Evolutionary conservation across 2,113 vertebrate genomes (phyloP), one percentile per base, ranked within the genome.

Genomic region (Microcebus jonahi): DNA sequence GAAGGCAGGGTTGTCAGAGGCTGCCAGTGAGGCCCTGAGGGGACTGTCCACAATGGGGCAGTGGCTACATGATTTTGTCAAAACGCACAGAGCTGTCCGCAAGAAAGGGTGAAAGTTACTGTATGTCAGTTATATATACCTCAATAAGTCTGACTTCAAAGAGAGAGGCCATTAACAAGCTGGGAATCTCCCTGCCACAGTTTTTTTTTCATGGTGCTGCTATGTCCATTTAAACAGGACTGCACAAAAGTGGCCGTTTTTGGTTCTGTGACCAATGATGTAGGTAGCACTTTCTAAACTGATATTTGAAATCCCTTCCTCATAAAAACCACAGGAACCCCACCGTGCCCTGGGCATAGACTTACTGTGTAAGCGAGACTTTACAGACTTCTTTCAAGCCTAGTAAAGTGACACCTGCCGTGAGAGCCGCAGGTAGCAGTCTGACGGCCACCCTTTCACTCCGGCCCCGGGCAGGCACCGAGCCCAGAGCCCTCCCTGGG

Each of bases 341-440:
- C 63, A 10, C 61, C 14, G 90, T 92, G 75, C 55, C 21, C 48
- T 0, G 0, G 23, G 75, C 80, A 79, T 63, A 71, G 94, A 85
- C 73, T 94, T 77, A 34, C 89, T 71, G 95, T 97, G 93, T 97
- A 70, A 85, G 73, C 8, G 85, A 95, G 82, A 65, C 91, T 84
- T 80, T 27, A 29, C 11, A 90, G 77, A 31, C 73, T 63, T 50
- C 77, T 96, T 92, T 95, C 84, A 71, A 70, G 89, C 48, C 83
- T 82, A 9, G 90, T 86, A 87, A 96, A 83, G 55, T 68, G 87
- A 94, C 82, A 45, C 73, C 71, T 9, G 4, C 34, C 10, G 39
- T 18, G 53, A 68, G 18, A 77, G 42, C n/a, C 4, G 0, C 45
- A 25, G 87, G n/a, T 3, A 14, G 73, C 68, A 68, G 11, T 29